Percentiles rank a stretch among this genome's conserved stretches.
phyloP scores from a whole-genome alignment of 1,140 invertebrate species.

The Drosophila melanica region DNA sequence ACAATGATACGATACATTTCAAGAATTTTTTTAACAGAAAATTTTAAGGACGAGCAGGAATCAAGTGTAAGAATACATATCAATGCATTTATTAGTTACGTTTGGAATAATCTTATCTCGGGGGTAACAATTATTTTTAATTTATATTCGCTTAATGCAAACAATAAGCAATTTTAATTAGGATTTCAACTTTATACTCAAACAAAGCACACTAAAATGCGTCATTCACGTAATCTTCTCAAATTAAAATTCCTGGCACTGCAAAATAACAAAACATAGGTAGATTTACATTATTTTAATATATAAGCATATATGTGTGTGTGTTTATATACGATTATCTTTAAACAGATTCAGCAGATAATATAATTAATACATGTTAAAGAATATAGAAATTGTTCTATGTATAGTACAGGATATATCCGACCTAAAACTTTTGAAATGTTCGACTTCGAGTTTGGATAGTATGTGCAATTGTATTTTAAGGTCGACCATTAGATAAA shows the following conservation, averaged over 20 bases:
- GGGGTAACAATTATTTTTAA: constrained; percentile 24
- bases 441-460: constrained; percentile 5
- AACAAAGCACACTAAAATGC: constrained; percentile 6
- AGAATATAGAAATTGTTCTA: constrained; percentile 5
- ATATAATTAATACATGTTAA: constrained; percentile 18
- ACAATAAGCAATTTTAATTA: constrained; percentile 15
- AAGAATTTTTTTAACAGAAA: not conserved
- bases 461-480: constrained; percentile 11
- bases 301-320: not conserved
- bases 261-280: constrained; percentile 11
- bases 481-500: constrained; percentile 29
- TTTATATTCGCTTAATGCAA: constrained; percentile 19
- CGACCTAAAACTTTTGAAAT: not conserved
- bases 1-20: too few relatives aligned
- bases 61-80: not conserved
- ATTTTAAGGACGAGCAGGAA: not conserved
- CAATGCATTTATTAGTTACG: constrained; percentile 11
- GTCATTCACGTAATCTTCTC: not conserved
- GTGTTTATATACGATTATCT: constrained; percentile 13
- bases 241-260: constrained; percentile 11
- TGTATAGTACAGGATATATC: not conserved
- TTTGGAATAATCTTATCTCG: constrained; percentile 16
- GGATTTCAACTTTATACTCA: not conserved
- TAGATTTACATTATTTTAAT: constrained; percentile 16
- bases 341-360: constrained; percentile 4